These are phyloP conservation scores for Merluccius polli DNA, from an alignment of 2,797 vertebrate species.

Conservation along the genomic window DNA sequence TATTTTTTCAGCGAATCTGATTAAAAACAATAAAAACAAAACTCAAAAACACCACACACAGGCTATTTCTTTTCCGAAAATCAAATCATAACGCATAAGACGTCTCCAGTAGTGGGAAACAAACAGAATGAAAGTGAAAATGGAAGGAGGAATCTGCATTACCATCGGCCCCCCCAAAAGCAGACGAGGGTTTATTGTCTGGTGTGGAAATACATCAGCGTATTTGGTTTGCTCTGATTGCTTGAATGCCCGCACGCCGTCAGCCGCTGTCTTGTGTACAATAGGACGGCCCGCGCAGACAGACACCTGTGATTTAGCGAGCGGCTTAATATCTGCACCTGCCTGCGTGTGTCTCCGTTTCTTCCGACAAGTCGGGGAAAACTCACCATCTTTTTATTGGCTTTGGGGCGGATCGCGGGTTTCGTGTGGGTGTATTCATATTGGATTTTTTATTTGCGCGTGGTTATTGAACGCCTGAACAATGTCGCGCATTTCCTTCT, in stretches of 20 bases:
- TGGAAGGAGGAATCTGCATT: neutral
- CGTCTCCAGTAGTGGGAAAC: neutral
- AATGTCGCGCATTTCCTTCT: neutral
- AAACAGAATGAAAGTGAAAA: neutral
- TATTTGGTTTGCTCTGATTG: neutral
- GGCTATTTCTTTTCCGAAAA: neutral
- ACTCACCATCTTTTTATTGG: neutral
- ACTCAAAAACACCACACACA: neutral
- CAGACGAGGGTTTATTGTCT: neutral
- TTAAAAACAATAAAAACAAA: neutral
- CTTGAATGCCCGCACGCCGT: neutral
- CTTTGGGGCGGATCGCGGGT: neutral
- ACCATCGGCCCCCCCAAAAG: neutral
- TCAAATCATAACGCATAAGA: neutral
- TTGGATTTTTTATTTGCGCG: neutral
- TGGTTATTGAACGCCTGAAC: neutral
- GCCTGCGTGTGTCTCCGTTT: neutral
- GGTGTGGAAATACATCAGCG: conserved; percentile 1
- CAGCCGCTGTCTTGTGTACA: neutral
- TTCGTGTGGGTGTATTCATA: neutral
- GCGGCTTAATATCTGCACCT: neutral
- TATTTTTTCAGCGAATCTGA: neutral
- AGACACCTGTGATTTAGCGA: neutral
- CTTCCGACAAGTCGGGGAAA: neutral
- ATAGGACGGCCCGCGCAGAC: neutral